These are phyloP conservation scores for Bombus cullumanus DNA, from an alignment of 1,140 invertebrate species.

Conservation along the genomic window DNA sequence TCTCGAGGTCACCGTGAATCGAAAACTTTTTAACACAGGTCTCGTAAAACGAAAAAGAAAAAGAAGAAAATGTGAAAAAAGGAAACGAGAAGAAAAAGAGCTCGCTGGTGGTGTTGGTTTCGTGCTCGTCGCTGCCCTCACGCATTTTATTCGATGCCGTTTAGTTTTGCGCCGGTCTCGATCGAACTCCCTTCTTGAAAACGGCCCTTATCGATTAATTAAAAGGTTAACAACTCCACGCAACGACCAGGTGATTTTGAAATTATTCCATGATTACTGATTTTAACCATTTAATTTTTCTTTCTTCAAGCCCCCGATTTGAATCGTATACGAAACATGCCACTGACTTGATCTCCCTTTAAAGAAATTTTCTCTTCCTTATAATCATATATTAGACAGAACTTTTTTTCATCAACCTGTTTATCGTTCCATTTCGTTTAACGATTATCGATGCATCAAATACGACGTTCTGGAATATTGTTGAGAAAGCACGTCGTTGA, in stretches of 20 bases:
- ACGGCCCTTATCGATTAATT: slow-evolving; percentile 30
- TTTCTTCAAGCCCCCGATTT: too few relatives aligned
- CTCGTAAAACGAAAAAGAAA: neutral
- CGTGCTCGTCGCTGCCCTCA: neutral
- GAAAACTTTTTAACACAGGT: slow-evolving; percentile 24
- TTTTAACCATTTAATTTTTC: too few relatives aligned
- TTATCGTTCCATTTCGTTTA: too few relatives aligned
- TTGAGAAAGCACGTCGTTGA: slow-evolving; percentile 8
- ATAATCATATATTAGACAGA: too few relatives aligned
- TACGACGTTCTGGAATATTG: neutral
- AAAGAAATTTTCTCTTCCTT: neutral
- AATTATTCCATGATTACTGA: neutral
- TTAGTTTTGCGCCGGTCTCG: slow-evolving; percentile 1
- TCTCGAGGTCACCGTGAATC: slow-evolving; percentile 10
- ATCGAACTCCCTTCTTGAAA: neutral
- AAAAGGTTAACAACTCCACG: neutral
- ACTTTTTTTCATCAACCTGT: too few relatives aligned
- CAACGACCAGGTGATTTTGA: neutral
- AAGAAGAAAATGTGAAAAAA: neutral
- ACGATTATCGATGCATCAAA: neutral
- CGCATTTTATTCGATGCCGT: neutral
- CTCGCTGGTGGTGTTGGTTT: neutral
- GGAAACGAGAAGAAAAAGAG: neutral
- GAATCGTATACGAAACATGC: too few relatives aligned
- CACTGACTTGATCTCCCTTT: too few relatives aligned